Percentiles rank a stretch among this genome's conserved stretches.
phyloP scores from a whole-genome alignment of 2,113 vertebrate genomes.

The Nestor notabilis region DNA sequence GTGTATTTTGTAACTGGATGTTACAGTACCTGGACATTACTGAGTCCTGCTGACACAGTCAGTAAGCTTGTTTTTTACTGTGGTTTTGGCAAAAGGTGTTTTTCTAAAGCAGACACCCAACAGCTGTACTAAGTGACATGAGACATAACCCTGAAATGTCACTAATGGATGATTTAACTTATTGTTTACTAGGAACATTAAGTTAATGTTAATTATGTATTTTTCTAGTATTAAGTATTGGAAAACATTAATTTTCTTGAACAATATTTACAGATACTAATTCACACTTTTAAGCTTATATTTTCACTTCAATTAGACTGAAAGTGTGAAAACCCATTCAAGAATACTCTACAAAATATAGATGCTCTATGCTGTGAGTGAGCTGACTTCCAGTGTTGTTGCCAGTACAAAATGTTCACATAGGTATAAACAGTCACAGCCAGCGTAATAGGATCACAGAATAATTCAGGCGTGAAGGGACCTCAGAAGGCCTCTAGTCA shows the following conservation, averaged over 20 bases:
- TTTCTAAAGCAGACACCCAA: neutral
- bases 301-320: neutral
- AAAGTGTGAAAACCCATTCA: neutral
- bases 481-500: neutral
- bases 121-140: neutral
- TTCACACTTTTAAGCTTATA: neutral
- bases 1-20: slow-evolving; percentile 38
- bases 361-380: neutral
- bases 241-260: neutral
- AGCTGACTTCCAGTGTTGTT: neutral
- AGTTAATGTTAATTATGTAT: neutral
- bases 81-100: neutral
- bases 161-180: neutral
- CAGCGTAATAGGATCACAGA: neutral
- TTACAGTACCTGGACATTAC: neutral
- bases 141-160: neutral
- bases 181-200: neutral
- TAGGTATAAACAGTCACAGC: neutral
- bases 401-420: neutral
- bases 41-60: neutral
- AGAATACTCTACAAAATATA: neutral
- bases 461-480: neutral
- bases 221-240: neutral
- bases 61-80: neutral
- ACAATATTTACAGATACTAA: neutral